A percentile compares a stretch with the other conserved stretches of the same genome.
Evolutionary conservation across 2,797 vertebrate genomes (phyloP).

Genomic region (Sebastolobus alascanus): DNA sequence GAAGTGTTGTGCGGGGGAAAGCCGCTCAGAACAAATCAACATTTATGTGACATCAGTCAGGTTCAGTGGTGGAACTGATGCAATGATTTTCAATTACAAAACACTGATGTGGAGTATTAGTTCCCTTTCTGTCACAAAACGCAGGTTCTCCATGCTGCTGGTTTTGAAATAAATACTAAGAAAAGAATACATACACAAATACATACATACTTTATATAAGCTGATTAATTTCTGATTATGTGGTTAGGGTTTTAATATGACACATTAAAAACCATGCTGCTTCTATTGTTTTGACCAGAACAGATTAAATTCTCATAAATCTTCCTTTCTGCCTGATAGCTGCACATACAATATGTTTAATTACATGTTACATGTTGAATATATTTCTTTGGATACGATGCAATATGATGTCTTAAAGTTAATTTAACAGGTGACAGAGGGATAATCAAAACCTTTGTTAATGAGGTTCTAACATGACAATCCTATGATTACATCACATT

Average conservation of each 20-base stretch:
- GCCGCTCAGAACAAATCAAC: conserved; percentile 81
- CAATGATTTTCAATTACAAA: conserved; percentile 79
- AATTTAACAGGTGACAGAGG: background rate
- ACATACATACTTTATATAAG: background rate
- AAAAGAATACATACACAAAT: background rate
- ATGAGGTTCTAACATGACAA: background rate
- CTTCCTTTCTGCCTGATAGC: background rate
- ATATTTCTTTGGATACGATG: background rate
- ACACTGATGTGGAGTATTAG: conserved; percentile 66
- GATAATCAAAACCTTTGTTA: background rate
- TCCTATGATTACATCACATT: background rate
- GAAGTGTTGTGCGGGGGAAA: conserved; percentile 74
- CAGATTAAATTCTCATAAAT: background rate
- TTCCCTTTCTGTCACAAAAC: conserved; percentile 53
- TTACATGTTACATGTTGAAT: background rate
- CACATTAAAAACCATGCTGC: background rate
- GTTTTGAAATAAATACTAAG: conserved; percentile 14
- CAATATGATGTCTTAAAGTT: background rate
- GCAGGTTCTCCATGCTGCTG: conserved; percentile 19
- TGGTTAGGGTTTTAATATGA: too few species aligned
- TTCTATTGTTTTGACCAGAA: background rate
- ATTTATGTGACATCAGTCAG: conserved; percentile 81
- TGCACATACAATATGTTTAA: background rate
- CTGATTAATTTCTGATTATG: background rate
- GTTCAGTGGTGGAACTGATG: conserved; percentile 72